A percentile compares a stretch with the other conserved stretches of the same genome.
phyloP scores from a whole-genome alignment of 1,140 invertebrate genomes.

The Cepaea nemoralis region DNA sequence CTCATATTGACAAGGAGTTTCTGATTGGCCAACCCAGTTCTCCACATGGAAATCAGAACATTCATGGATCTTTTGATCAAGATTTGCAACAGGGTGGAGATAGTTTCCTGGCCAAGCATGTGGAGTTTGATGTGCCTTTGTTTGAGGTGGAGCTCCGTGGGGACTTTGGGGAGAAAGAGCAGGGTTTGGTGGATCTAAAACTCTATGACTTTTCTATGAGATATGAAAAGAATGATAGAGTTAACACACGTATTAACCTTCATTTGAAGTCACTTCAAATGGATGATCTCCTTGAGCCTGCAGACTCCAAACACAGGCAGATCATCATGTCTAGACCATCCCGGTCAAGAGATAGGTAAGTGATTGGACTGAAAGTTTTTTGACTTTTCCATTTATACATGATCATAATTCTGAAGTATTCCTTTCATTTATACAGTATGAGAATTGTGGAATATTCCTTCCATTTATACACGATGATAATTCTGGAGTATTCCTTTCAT shows the following conservation, averaged over 20 bases:
- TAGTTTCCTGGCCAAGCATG: constrained; percentile 54
- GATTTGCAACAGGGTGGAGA: constrained; percentile 21
- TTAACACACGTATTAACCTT: constrained; percentile 81
- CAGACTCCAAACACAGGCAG: constrained; percentile 83
- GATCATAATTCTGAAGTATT: too few species aligned
- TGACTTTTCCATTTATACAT: neutral
- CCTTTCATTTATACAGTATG: too few species aligned
- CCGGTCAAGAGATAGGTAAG: constrained; percentile 37
- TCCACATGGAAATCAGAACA: neutral
- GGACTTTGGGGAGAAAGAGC: constrained; percentile 68
- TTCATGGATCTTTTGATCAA: neutral
- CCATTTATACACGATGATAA: too few species aligned
- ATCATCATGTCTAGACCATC: constrained; percentile 78
- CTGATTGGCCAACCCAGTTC: neutral
- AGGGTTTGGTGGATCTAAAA: constrained; percentile 80
- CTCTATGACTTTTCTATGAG: constrained; percentile 85
- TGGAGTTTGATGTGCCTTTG: constrained; percentile 70
- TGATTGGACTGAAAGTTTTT: neutral
- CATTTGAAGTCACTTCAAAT: constrained; percentile 86
- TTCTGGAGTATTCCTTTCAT: too few species aligned
- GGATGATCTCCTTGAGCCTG: constrained; percentile 86
- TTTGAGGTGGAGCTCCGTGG: constrained; percentile 70
- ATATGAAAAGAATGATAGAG: constrained; percentile 78
- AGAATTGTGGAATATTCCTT: too few species aligned
- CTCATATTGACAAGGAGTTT: neutral